Base-by-base conservation (phyloP, 2,888 invertebrate genomes). In the Drosophila cracens region DNA sequence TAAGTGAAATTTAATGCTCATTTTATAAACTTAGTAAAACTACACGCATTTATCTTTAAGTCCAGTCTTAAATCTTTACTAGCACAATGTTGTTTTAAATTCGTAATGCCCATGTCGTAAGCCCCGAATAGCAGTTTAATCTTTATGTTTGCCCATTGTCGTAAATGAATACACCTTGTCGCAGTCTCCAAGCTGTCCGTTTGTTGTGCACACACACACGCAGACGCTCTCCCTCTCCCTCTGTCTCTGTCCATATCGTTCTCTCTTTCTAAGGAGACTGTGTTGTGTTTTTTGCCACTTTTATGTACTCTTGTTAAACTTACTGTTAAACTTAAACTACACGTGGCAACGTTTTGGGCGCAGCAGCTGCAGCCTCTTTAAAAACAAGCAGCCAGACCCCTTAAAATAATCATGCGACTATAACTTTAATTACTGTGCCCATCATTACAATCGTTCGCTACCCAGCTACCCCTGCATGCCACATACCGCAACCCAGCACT, bases 401-500 rank as follows among this genome's bases (percentile, higher is more conserved):
- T 65, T 51, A 54, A 53, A 79, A 77, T 71, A 64, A 62, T 64
- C 76, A 63, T 54, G 66, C 81, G 78, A 68, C 79, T 68, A 75
- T 72, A 82, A 82, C 86, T 86, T 84, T 86, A 86, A 86, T 86
- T 86, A 88, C 88, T 84, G 46, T 76, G 88, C 89, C 85, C 85
- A 86, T 89, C 85, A 89, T 89, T 86, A 89, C 89, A 86, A 76
- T 82, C 78, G 59, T 31, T 70, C 67, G 64, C 56, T 57, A 59
- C 56, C 25, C 25, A 64, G 25, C 34, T 29, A 8, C 57, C 31
- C 11, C 49, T 21, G 43, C 43, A 11, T 21, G 43, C 21, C 21
- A 5, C 21, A 11, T 43, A 10, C 49, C 18, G 27, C 18, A 18
- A 27, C 49, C 49, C 27, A 18, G 18, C 29, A 18, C 29, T 27